phyloP scores from a whole-genome alignment of 2,888 invertebrate species.

The Smittia aterrima region DNA sequence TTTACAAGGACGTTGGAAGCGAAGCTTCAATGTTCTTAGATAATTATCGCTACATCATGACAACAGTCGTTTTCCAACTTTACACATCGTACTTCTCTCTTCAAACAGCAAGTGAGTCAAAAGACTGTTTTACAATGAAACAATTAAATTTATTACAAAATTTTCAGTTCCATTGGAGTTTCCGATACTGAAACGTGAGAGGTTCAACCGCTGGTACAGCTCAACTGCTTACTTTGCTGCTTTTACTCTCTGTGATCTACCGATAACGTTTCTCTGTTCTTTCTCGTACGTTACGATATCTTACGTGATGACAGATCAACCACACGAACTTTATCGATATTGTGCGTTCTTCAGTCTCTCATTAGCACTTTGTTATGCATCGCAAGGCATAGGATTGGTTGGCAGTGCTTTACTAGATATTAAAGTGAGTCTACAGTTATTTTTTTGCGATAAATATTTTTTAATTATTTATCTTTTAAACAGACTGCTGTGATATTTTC shows the following conservation, averaged over 20 bases:
- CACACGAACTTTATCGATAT: constrained; percentile 69
- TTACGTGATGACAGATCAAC: constrained; percentile 85
- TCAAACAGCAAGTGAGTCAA: constrained; percentile 80
- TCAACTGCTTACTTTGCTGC: constrained; percentile 78
- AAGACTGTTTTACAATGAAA: not conserved
- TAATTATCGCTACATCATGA: constrained; percentile 87
- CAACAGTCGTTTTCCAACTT: constrained; percentile 90
- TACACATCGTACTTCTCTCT: constrained; percentile 91
- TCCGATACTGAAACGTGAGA: constrained; percentile 77
- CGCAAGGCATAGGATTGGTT: constrained; percentile 81
- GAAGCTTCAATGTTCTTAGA: constrained; percentile 79
- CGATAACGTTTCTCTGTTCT: constrained; percentile 75
- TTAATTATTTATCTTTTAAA: constrained; percentile 26
- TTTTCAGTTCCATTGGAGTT: constrained; percentile 76
- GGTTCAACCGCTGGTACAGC: constrained; percentile 89
- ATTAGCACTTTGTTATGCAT: constrained; percentile 75
- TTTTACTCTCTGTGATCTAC: constrained; percentile 75
- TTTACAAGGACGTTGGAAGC: constrained; percentile 84
- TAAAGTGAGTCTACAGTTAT: constrained; percentile 18
- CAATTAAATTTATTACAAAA: not conserved
- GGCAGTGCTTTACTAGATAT: constrained; percentile 66
- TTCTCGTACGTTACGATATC: constrained; percentile 72
- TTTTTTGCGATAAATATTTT: constrained; percentile 13
- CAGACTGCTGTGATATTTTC: constrained; percentile 88
- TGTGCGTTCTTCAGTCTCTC: constrained; percentile 69